Conservation (phyloP, 2,888 invertebrate species). For the Spilarctia lutea region DNA sequence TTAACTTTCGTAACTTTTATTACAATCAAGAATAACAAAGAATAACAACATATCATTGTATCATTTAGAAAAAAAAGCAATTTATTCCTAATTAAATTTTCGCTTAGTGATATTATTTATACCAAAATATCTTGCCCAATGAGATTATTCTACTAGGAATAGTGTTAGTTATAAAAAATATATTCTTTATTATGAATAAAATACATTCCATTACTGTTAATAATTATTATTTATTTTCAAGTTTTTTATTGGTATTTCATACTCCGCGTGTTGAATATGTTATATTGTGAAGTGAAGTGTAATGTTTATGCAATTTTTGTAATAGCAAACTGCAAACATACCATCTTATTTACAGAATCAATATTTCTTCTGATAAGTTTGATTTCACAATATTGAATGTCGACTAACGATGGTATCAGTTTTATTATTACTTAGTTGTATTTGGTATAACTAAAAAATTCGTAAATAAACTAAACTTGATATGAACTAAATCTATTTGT, state of each 20-base stretch:
- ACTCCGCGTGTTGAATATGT: background rate
- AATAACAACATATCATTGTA: constrained; percentile 81
- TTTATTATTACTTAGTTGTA: background rate
- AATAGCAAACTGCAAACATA: background rate
- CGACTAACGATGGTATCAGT: background rate
- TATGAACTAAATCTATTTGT: constrained; percentile 23
- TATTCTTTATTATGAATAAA: constrained; percentile 19
- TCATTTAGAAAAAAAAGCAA: constrained; percentile 39
- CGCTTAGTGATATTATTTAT: constrained; percentile 44
- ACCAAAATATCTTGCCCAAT: constrained; percentile 56
- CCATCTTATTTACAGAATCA: background rate
- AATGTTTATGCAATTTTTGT: background rate
- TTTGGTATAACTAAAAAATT: background rate
- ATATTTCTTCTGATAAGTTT: background rate
- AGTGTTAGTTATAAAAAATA: constrained; percentile 21
- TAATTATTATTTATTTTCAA: constrained; percentile 12
- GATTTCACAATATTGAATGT: constrained; percentile 4
- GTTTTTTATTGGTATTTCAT: constrained; percentile 10
- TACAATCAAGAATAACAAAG: constrained; percentile 78
- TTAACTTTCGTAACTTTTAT: constrained; percentile 33
- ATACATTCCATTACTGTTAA: constrained; percentile 40
- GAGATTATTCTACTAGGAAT: constrained; percentile 44
- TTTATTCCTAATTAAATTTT: constrained; percentile 27
- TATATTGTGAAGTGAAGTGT: background rate
- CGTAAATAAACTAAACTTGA: constrained; percentile 25